phyloP scores from a whole-genome alignment of 2,113 vertebrate species.

The Ictalurus furcatus region DNA sequence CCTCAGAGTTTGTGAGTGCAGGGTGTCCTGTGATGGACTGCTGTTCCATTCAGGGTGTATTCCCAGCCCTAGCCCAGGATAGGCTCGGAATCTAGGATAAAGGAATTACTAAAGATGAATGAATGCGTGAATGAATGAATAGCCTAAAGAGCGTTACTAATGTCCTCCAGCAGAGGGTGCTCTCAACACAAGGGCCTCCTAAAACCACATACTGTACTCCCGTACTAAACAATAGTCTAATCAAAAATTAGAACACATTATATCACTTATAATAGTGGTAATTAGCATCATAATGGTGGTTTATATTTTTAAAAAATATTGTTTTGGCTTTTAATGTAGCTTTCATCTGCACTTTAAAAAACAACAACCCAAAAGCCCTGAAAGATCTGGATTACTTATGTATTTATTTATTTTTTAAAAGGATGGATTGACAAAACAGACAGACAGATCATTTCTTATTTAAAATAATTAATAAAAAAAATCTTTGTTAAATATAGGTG shows the following conservation, averaged over 20 bases:
- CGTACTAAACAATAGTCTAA: background rate
- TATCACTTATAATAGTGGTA: background rate
- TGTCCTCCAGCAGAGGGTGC: conserved; percentile 3
- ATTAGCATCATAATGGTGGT: background rate
- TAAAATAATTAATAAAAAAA: too few relatives aligned
- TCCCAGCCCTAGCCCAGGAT: background rate
- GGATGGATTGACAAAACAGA: too few relatives aligned
- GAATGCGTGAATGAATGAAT: background rate
- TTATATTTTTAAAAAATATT: background rate
- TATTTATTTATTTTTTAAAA: too few relatives aligned
- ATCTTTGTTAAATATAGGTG: too few relatives aligned
- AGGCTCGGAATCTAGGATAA: background rate
- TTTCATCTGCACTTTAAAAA: too few relatives aligned
- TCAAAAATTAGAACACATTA: background rate
- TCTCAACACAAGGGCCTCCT: background rate
- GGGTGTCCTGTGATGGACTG: background rate
- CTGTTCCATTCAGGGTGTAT: background rate
- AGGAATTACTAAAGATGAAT: background rate
- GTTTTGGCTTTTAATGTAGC: background rate
- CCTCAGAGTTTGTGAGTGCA: background rate
- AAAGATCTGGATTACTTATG: too few relatives aligned
- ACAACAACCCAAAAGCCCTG: background rate
- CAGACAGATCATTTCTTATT: too few relatives aligned
- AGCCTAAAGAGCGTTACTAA: background rate
- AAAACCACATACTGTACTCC: background rate